Evolutionary conservation across 2,888 invertebrate species (phyloP), one percentile per base, ranked within the genome.

Genomic region (Cryptocheilus praepositus): DNA sequence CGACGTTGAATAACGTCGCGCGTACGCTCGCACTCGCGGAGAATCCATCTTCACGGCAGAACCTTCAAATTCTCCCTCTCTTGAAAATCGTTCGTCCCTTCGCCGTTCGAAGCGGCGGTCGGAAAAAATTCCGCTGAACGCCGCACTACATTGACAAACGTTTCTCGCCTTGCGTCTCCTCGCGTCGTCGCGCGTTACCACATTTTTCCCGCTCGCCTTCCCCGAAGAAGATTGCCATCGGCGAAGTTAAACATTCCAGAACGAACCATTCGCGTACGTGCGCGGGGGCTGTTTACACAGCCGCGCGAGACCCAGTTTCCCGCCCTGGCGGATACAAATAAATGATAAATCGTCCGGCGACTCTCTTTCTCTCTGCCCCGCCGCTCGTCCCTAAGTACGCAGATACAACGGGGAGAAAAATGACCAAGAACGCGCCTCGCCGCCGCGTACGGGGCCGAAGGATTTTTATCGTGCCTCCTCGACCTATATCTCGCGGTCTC

Each of bases 191-290:
- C 61, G 59, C 43, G 43, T 59, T 57, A 59, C 62, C 45, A 28
- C 59, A 60, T 60, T 60, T 61, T 64, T 56, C 46, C 22, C 28
- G n/a, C 54, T 62, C 53, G 25, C 36, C 52, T 49, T 16, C 25
- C 58, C n/a, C 18, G 46, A 60, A 53, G 59, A 74, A 72, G 71
- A 81, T 81, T 59, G 76, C 69, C 70, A 77, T 79, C 75, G 71
- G 59, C 62, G 36, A 61, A 61, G 76, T 73, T 76, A 76, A 79
- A 79, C 69, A 79, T 69, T 63, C 67, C 61, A 55, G 57, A 59
- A 62, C 64, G 73, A 79, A 77, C 63, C 69, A 63, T 52, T 51
- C 57, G 49, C 57, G 59, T 74, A 69, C 71, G 68, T 70, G 64
- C 65, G 67, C 67, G 62, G 21, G 16, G 49, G 66, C 67, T 77